Base-by-base conservation (phyloP, 2,113 vertebrate genomes). In the Neopipo cinnamomea region DNA sequence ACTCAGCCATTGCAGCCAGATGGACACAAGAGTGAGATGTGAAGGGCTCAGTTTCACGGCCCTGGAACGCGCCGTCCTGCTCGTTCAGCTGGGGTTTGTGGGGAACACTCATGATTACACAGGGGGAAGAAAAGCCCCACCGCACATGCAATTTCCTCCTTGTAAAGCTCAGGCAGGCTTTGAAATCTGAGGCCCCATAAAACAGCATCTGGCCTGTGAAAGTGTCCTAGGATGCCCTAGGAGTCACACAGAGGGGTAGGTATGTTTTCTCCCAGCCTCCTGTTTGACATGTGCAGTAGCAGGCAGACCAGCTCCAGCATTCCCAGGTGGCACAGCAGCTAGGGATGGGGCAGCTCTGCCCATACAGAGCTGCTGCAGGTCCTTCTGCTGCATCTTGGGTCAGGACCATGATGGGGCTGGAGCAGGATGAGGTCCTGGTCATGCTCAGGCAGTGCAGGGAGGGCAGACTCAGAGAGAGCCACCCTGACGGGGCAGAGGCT, bases 121-220 rank as follows among this genome's bases (percentile, higher is more conserved):
- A 41, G 84, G 77, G 93, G 89, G 91, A 92, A 94, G 89, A 94
- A 85, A 95, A 93, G 76, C 85, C 89, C 95, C 95, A 87, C 94
- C 91, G 0, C 93, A 94, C 88, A 94, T 33, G 80, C 61, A 96
- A 97, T 96, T 96, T 96, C 93, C 95, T 96, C 86, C 95, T 95
- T 91, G 94, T 95, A 96, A 95, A 97, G 74, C 58, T 94, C 77
- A 53, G 62, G 95, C 93, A 96, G 78, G 27, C 94, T 97, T 96
- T 96, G 96, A 96, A 96, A 97, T 85, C 87, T 66, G 96, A 96
- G 91, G 95, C 91, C 71, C 52, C 91, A 85, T 94, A 94, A 96
- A 97, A 91, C 0, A 0, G 81, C 3, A 4, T 66, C 74, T 96
- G 87, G 94, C 89, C 87, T 62, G 53, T 44, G 84, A 44, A 96